These are phyloP conservation scores for Hoplias malabaricus DNA, from an alignment of 2,113 vertebrate species.

Conservation along the genomic window DNA sequence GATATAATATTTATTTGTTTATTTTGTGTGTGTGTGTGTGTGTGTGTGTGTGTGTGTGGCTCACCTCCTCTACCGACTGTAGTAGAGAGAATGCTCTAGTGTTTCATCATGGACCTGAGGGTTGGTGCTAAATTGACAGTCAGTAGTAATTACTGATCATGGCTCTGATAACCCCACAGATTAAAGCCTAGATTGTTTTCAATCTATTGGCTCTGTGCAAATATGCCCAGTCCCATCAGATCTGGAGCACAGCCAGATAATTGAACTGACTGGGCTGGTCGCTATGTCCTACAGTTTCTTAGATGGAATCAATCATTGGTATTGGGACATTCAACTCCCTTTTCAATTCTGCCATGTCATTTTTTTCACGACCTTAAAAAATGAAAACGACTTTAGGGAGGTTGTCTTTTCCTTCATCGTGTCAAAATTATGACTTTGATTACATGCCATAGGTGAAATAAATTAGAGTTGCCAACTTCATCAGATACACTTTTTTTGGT, in stretches of 20 bases:
- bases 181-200: slow-evolving; percentile 69
- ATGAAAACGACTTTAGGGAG: slow-evolving; percentile 31
- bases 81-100: background rate
- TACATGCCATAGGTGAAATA: slow-evolving; percentile 1
- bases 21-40: slow-evolving; percentile 9
- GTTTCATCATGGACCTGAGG: slow-evolving; percentile 32
- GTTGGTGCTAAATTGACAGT: slow-evolving; percentile 66
- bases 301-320: slow-evolving; percentile 44
- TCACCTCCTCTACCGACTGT: background rate
- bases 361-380: slow-evolving; percentile 43
- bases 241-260: slow-evolving; percentile 59
- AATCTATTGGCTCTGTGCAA: slow-evolving; percentile 60
- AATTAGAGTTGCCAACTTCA: background rate
- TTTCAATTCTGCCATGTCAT: slow-evolving; percentile 43
- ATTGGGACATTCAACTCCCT: slow-evolving; percentile 59
- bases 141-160: slow-evolving; percentile 75
- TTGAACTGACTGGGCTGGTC: slow-evolving; percentile 32
- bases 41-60: background rate
- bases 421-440: slow-evolving; percentile 32
- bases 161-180: slow-evolving; percentile 65
- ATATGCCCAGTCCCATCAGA: slow-evolving; percentile 60
- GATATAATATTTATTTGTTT: no score
- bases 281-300: slow-evolving; percentile 39
- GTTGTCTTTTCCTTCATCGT: slow-evolving; percentile 17
- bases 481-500: background rate